Evolutionary conservation across 2,113 vertebrate genomes (phyloP).

Genomic region (Dasyornis broadbenti): DNA sequence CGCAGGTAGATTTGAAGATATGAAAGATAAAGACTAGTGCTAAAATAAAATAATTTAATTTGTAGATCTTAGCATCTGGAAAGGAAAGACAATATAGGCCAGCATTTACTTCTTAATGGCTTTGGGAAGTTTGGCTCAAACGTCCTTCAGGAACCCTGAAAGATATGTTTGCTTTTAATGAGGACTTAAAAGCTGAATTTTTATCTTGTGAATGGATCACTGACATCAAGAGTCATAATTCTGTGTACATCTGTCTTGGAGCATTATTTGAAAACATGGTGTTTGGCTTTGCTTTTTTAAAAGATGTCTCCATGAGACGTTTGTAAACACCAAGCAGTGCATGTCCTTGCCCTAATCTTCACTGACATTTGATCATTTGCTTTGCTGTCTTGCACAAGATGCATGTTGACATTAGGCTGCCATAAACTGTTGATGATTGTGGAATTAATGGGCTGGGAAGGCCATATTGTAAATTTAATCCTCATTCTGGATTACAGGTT

Average conservation of each 20-base stretch:
- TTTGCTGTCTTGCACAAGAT: background rate
- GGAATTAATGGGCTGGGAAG: constrained; percentile 20
- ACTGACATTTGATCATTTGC: constrained; percentile 14
- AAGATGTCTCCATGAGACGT: background rate
- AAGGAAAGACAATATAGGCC: background rate
- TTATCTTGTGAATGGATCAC: background rate
- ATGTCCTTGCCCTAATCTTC: background rate
- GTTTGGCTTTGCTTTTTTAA: background rate
- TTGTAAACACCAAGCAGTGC: background rate
- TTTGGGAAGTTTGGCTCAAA: background rate
- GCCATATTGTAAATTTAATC: background rate
- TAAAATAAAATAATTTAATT: background rate
- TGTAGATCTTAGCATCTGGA: background rate
- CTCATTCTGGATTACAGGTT: background rate
- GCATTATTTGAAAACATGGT: background rate
- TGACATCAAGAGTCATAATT: background rate
- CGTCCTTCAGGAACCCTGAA: background rate
- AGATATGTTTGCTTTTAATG: background rate
- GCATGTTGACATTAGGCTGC: constrained; percentile 43
- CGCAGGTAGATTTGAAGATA: background rate
- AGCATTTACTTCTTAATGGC: background rate
- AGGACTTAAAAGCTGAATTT: background rate
- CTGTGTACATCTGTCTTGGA: background rate
- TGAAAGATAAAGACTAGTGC: background rate
- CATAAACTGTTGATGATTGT: constrained; percentile 31